Evolutionary conservation across 2,888 invertebrate species (phyloP), one percentile per base, ranked within the genome.

Genomic region (Ommatoiulus sabulosus): DNA sequence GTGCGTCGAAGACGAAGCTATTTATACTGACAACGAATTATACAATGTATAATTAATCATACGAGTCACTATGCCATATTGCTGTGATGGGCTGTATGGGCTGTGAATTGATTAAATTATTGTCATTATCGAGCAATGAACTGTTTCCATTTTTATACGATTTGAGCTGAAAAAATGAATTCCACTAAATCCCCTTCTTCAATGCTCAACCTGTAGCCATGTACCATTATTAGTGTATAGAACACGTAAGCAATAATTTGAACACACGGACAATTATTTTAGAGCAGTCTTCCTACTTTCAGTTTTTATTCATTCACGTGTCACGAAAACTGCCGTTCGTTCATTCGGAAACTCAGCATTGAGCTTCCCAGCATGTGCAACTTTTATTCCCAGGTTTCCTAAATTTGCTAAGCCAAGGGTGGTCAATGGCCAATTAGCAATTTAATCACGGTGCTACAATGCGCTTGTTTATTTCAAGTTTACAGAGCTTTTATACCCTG

Each of bases 31-130:
- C n/a, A 80, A 15, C 35, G 80, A 80, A 80, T 80, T 80, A 43
- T 80, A 80, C 80, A 80, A 80, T 80, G 80, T 80, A 80, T 80
- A 80, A 80, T 80, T 80, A 80, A 80, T 72, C 72, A 24, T 43
- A 15, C 12, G 80, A 80, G 80, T 43, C 80, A 80, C 80, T 80
- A 35, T 80, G 80, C 80, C 80, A 80, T 80, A 80, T 80, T 80
- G 35, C 24, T 35, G 35, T 80, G 35, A 35, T 35, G 0, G 35
- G 35, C 35, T 35, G 80, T 80, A 80, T 80, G 80, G 80, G 80
- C 80, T 80, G 80, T 80, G 80, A 35, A 80, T 35, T 80, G 80
- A 80, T 80, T 80, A 80, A 80, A 80, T 80, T 80, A 80, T 80
- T 80, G 80, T 80, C 12, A 80, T 35, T 15, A 24, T 12, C 35